Percentiles rank a stretch among this genome's conserved stretches.
These are phyloP conservation scores for Schizopygopsis pylzovi DNA, from an alignment of 2,797 vertebrate genomes.

Conservation along the genomic window DNA sequence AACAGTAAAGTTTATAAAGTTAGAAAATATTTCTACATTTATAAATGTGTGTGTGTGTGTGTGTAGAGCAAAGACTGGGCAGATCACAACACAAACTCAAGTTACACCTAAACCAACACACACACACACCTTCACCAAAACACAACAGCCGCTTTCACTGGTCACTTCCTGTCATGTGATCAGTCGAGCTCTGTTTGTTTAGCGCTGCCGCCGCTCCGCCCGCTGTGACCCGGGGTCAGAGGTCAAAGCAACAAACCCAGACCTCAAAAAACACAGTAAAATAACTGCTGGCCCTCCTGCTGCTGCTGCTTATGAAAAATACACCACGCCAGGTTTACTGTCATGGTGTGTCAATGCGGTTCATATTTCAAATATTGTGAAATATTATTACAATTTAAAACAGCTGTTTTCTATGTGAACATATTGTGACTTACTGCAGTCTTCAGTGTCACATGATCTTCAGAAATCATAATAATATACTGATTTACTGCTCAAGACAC, in stretches of 20 bases:
- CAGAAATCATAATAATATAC: background rate
- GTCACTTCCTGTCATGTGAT: constrained; percentile 41
- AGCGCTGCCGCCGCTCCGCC: constrained; percentile 65
- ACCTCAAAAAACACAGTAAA: background rate
- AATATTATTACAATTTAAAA: background rate
- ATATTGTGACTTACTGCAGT: background rate
- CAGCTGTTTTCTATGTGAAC: background rate
- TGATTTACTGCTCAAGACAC: background rate
- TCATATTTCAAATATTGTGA: background rate
- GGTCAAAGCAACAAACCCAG: constrained; percentile 37
- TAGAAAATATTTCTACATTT: background rate
- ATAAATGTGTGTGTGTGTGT: background rate
- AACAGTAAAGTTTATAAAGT: background rate
- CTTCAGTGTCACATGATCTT: background rate
- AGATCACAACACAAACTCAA: background rate
- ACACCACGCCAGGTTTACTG: no score
- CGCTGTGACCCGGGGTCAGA: constrained; percentile 23
- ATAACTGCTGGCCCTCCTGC: background rate
- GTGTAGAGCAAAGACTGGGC: no score
- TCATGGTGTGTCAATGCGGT: no score
- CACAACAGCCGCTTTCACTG: background rate
- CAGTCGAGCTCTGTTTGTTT: constrained; percentile 62
- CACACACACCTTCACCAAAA: constrained; percentile 34
- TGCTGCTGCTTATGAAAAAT: background rate
- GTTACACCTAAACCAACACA: constrained; percentile 9